A percentile compares a stretch with the other conserved stretches of the same genome.
Evolutionary conservation across 2,113 vertebrate species (phyloP).

Genomic region (Pagrus major): DNA sequence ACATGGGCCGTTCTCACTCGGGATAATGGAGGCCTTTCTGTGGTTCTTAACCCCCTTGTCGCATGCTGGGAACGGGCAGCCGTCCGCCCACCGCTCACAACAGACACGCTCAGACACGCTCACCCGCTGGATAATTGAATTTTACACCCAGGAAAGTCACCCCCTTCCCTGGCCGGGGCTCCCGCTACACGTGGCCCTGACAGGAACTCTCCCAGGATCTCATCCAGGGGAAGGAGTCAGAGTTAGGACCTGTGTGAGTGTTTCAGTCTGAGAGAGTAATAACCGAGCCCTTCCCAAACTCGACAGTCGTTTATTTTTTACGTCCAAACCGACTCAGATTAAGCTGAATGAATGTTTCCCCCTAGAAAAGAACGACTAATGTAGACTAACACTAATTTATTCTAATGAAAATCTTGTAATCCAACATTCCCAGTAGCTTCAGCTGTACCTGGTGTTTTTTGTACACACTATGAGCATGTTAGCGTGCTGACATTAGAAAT

Average conservation of each 20-base stretch:
- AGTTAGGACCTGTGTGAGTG: neutral
- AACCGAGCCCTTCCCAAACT: no score
- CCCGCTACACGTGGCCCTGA: slow-evolving; percentile 85
- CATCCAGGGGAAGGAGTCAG: slow-evolving; percentile 9
- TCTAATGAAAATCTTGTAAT: no score
- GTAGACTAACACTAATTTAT: no score
- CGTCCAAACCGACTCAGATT: no score
- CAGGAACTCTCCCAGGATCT: slow-evolving; percentile 87
- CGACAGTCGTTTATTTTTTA: no score
- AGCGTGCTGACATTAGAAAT: neutral
- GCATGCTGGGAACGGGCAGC: slow-evolving; percentile 88
- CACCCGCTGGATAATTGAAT: slow-evolving; percentile 83
- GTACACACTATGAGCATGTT: neutral
- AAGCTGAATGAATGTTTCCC: no score
- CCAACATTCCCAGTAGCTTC: neutral
- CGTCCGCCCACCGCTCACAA: slow-evolving; percentile 81
- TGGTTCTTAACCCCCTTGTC: slow-evolving; percentile 93
- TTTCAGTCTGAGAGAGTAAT: no score
- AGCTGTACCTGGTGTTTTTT: neutral
- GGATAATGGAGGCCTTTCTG: slow-evolving; percentile 94
- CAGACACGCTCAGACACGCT: slow-evolving; percentile 79
- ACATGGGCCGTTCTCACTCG: slow-evolving; percentile 98
- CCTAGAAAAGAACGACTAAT: no score
- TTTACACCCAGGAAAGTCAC: slow-evolving; percentile 82
- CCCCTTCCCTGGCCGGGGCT: slow-evolving; percentile 35